Base-by-base conservation (phyloP, 1,140 invertebrate genomes). In the Protaetia brevitarsis region DNA sequence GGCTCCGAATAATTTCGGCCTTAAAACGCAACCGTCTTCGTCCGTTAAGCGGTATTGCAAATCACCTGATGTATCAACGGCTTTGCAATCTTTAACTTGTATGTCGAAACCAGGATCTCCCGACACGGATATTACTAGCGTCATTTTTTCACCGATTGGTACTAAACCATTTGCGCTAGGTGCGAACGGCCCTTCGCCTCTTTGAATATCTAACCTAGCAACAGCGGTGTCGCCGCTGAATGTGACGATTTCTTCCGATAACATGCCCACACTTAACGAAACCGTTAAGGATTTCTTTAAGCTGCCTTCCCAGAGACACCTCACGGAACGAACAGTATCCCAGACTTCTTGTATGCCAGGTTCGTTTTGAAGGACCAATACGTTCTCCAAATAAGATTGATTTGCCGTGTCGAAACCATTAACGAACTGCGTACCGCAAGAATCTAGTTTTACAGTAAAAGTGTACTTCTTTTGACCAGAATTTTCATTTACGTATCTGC, bases 191-290 rank as follows among this genome's bases (percentile, higher is more conserved):
- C 91, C 91, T 75, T 85, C 83, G 4, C 92, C 92, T 29, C 87
- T 79, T 79, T 92, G 89, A 56, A 94, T 89, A 69, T 94, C 91
- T 36, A 94, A 79, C 71, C 86, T 86, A 2, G 91, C 91, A 70
- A 88, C 87, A 0, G 90, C 90, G 2, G 90, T 92, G 69, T 94
- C 91, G 3, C 91, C 91, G 69, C 88, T 90, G 77, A 93, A 94
- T 23, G 90, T 91, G 16, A 93, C 88, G 11, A 89, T 87, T 71
- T 93, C 87, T 74, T 91, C 88, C 66, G 88, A 90, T 59, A 93
- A 75, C 87, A 92, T 91, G 23, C 90, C 91, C 0, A 94, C 89
- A 51, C 85, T 88, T 8, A 94, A 78, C 3, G 88, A 88, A 0
- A 89, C 89, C 0, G 87, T 86, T 26, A 93, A 77, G 7, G 88